Evolutionary conservation across 2,797 vertebrate genomes (phyloP), one percentile per base, ranked within the genome.

Genomic region (Micropoecilia bifurca): DNA sequence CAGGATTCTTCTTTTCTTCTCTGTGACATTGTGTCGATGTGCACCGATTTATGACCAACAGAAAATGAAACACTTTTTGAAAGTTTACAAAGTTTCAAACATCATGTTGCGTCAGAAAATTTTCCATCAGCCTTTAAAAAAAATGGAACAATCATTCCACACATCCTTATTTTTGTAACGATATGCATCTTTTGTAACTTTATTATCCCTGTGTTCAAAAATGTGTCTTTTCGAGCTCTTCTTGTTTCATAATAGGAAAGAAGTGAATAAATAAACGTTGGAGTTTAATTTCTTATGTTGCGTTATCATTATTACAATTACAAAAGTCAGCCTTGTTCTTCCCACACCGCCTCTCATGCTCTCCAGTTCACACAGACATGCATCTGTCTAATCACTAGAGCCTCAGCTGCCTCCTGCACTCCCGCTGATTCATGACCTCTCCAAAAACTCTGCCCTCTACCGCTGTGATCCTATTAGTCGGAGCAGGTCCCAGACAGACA

Each of bases 401-500:
- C 77, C 80, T 76, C 50, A 45, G 87, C 13, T 6, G 71, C 50
- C 79, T 30, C 75, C 78, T 77, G 81, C 43, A 77, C 46, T 79
- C 89, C 86, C 45, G 25, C 80, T 81, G 76, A 68, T 83, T 83
- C 45, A 39, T 88, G 85, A 88, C 86, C 86, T 74, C 76, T 82
- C 47, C 69, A 41, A 85, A 90, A 79, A 85, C 83, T 83, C 77
- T 79, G 25, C 59, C 73, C 87, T 82, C 57, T 28, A 57, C 79
- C 12, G 77, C 57, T 28, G 74, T 77, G 74, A 90, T 93, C 90
- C 86, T 86, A 83, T 91, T 87, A 87, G 76, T 63, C 61, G 66
- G 73, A 85, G 76, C 84, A 88, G 81, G 85, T 89, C 63, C 71
- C 84, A 93, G 90, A 90, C 83, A 20, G 66, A 86, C 89, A 83